A percentile compares a stretch with the other conserved stretches of the same genome.
These are phyloP conservation scores for Manduca sexta DNA, from an alignment of 1,140 invertebrate species.

Conservation along the genomic window DNA sequence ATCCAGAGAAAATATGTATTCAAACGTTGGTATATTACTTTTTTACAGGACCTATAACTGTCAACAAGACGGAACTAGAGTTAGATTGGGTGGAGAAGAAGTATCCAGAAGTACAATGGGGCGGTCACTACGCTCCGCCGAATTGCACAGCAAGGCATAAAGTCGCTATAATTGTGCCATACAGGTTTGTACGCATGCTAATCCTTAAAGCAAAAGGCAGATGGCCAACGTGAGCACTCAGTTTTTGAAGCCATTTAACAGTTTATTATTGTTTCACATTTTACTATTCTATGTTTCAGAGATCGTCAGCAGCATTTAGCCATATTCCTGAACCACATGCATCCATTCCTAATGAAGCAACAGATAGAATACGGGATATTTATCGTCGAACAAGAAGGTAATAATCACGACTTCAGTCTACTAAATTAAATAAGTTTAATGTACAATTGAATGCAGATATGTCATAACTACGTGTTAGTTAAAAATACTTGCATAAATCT, in stretches of 20 bases:
- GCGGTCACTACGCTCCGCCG: constrained; percentile 84
- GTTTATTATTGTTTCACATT: too few species aligned
- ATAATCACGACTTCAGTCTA: too few species aligned
- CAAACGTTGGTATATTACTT: too few species aligned
- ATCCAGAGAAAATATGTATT: too few species aligned
- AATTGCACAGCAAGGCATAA: constrained; percentile 83
- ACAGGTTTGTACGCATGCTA: too few species aligned
- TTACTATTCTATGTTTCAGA: constrained; percentile 75
- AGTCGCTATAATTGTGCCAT: constrained; percentile 93
- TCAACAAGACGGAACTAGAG: constrained; percentile 63
- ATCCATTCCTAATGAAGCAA: constrained; percentile 92
- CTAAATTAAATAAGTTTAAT: too few species aligned
- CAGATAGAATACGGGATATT: constrained; percentile 95
- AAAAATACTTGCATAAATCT: too few species aligned
- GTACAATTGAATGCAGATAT: too few species aligned
- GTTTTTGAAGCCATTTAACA: too few species aligned
- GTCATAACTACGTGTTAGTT: too few species aligned
- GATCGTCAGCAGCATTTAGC: constrained; percentile 89
- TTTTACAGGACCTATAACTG: constrained; percentile 51
- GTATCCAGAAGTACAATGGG: constrained; percentile 69
- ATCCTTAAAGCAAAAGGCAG: too few species aligned
- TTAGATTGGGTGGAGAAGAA: constrained; percentile 56
- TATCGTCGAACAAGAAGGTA: constrained; percentile 92
- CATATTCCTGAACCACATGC: constrained; percentile 89
- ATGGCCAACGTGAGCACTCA: too few species aligned